Percentiles rank a stretch among this genome's conserved stretches.
These are phyloP conservation scores for Galagoides demidoff DNA, from an alignment of 2,797 vertebrate genomes.

Conservation along the genomic window DNA sequence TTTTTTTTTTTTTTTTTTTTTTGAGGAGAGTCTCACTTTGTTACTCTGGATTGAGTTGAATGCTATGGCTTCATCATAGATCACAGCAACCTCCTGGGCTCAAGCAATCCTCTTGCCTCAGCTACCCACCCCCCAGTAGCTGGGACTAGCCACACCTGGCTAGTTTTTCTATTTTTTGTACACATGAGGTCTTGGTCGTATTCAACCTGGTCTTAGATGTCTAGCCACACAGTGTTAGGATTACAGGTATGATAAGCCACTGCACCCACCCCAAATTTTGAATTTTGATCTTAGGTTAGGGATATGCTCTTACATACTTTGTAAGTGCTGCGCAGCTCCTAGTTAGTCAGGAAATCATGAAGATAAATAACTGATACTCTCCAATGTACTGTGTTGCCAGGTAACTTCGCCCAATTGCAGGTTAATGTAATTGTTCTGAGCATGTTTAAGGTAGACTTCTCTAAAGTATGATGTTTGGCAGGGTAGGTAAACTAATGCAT, in stretches of 20 bases:
- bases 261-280: not conserved
- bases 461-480: not conserved
- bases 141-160: not conserved
- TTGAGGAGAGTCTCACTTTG: not conserved
- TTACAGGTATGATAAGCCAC: not conserved
- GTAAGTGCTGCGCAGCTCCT: not conserved
- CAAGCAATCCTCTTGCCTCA: not conserved
- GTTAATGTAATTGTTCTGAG: not conserved
- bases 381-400: not conserved
- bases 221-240: not conserved
- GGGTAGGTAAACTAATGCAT: not conserved
- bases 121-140: no score
- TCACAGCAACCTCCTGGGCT: not conserved
- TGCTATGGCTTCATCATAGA: not conserved
- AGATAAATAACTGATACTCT: not conserved
- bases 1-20: no score
- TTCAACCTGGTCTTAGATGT: not conserved
- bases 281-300: not conserved
- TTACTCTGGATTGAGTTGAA: not conserved
- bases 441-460: not conserved
- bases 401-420: not conserved
- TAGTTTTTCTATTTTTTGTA: not conserved
- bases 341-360: not conserved
- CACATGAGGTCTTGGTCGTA: not conserved
- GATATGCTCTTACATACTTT: not conserved